phyloP scores from a whole-genome alignment of 1,140 invertebrate species.

The Bradysia coprophila region DNA sequence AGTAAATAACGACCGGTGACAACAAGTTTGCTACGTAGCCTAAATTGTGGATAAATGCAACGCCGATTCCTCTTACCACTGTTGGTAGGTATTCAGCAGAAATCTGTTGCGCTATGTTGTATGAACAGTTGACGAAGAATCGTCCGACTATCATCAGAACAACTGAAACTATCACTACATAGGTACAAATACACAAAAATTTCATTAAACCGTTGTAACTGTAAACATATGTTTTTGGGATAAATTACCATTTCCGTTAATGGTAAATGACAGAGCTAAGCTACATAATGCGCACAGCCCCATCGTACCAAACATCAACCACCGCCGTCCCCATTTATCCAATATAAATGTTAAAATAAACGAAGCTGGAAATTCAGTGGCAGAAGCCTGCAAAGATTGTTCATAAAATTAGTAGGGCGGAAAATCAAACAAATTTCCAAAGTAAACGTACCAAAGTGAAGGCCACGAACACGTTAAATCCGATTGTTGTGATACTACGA shows the following conservation, averaged over 20 bases:
- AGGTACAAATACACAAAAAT: slow-evolving; percentile 50
- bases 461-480: slow-evolving; percentile 44
- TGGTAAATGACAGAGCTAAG: too few species aligned
- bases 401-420: too few species aligned
- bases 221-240: too few species aligned
- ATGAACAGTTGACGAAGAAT: slow-evolving; percentile 70
- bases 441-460: too few species aligned
- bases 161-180: too few species aligned
- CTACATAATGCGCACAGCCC: too few species aligned
- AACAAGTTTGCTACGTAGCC: slow-evolving; percentile 67
- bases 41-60: slow-evolving; percentile 67
- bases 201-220: too few species aligned
- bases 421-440: too few species aligned
- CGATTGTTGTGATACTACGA: slow-evolving; percentile 39
- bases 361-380: slow-evolving; percentile 50
- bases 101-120: slow-evolving; percentile 78
- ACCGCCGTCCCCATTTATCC: slow-evolving; percentile 50
- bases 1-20: slow-evolving; percentile 67
- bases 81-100: slow-evolving; percentile 64
- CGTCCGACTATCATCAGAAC: slow-evolving; percentile 63
- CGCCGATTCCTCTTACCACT: slow-evolving; percentile 30
- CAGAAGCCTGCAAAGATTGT: too few species aligned
- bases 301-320: too few species aligned
- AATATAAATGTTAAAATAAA: slow-evolving; percentile 39
- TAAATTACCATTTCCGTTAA: slow-evolving; percentile 47